Percentiles rank a stretch among this genome's conserved stretches.
phyloP scores from a whole-genome alignment of 2,797 vertebrate species.

The Rhinogobio ventralis region DNA sequence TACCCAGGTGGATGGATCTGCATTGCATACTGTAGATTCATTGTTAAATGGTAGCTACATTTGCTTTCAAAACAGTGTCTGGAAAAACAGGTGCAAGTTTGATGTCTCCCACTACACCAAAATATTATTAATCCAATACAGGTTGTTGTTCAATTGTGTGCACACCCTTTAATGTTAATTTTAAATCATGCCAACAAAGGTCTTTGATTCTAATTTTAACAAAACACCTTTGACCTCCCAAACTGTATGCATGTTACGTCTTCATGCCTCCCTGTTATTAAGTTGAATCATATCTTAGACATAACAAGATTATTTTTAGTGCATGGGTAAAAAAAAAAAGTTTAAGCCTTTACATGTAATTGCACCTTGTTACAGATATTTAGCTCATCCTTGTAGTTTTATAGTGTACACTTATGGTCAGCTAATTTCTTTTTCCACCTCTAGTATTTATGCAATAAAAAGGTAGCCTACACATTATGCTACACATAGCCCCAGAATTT shows the following conservation, averaged over 20 bases:
- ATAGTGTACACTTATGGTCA: not conserved
- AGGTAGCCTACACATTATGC: not conserved
- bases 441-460: not conserved
- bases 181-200: constrained; percentile 7
- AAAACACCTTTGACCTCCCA: constrained; percentile 18
- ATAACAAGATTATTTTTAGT: not conserved
- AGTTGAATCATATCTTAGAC: constrained; percentile 16
- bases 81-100: constrained; percentile 51
- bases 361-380: not conserved
- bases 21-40: constrained; percentile 19
- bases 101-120: constrained; percentile 18
- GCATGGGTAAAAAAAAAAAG: too few species aligned
- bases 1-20: constrained; percentile 43
- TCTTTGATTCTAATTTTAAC: constrained; percentile 8
- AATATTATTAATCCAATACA: not conserved
- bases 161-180: constrained; percentile 32
- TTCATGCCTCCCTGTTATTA: constrained; percentile 41
- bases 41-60: constrained; percentile 11
- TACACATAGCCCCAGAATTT: not conserved
- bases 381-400: not conserved
- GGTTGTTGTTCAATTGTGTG: constrained; percentile 16
- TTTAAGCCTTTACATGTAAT: not conserved
- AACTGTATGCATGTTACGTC: constrained; percentile 17
- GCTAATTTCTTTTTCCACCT: not conserved
- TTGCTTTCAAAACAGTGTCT: constrained; percentile 42